Percentiles rank a stretch among this genome's conserved stretches.
Conservation (phyloP, 2,888 invertebrate genomes). For the Boloria selene region DNA sequence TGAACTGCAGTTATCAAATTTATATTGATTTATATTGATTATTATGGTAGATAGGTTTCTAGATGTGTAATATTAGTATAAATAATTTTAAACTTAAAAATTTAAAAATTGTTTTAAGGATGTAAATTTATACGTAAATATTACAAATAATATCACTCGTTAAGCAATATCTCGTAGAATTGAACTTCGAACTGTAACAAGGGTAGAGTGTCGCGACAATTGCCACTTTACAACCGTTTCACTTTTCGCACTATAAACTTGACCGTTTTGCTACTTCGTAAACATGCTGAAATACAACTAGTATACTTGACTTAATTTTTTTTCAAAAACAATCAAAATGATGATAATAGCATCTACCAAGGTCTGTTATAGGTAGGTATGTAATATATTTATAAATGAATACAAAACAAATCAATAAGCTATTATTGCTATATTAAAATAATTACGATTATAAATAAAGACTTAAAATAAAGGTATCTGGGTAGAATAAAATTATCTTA, state of each 20-base stretch:
- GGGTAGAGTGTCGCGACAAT: conserved; percentile 59
- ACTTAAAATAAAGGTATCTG: no score
- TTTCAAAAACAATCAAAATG: background rate
- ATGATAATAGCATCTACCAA: background rate
- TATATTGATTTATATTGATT: no score
- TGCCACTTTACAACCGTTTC: conserved; percentile 66
- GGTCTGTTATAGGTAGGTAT: no score
- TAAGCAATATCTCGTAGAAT: conserved; percentile 39
- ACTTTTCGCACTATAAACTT: conserved; percentile 67
- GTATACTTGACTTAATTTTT: background rate
- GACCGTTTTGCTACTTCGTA: conserved; percentile 36
- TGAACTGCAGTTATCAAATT: no score
- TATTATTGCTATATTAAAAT: no score
- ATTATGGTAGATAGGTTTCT: no score
- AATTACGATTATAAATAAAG: no score
- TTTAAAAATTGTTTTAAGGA: background rate
- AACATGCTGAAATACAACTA: conserved; percentile 1
- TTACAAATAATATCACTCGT: conserved; percentile 6
- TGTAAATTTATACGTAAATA: background rate
- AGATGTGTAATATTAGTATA: no score
- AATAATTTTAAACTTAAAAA: no score
- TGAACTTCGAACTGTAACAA: conserved; percentile 47
- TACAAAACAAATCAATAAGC: no score
- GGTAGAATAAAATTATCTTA: no score
- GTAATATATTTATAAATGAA: no score